Conservation (phyloP, 2,888 invertebrate genomes). For the Oithona nana region DNA sequence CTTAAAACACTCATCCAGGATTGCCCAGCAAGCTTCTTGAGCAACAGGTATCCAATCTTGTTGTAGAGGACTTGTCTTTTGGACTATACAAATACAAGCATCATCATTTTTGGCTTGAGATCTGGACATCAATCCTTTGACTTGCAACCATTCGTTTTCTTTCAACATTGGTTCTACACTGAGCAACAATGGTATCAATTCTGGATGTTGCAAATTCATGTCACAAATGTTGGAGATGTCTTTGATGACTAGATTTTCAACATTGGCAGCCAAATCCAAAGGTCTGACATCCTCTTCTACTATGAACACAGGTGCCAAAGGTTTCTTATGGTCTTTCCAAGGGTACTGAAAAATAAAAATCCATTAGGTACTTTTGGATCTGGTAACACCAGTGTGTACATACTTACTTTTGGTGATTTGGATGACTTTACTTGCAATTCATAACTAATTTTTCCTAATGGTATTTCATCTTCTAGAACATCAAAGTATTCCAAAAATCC, state of each 20-base stretch:
- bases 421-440: not conserved
- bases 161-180: not conserved
- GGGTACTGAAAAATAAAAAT: too few relatives aligned
- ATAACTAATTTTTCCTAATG: not conserved
- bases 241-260: not conserved
- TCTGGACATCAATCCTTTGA: not conserved
- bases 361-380: too few relatives aligned
- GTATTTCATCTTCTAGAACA: conserved; percentile 2
- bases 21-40: not conserved
- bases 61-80: not conserved
- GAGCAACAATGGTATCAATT: not conserved
- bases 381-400: too few relatives aligned
- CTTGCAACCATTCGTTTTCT: not conserved
- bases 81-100: not conserved
- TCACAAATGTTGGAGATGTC: not conserved
- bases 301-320: not conserved
- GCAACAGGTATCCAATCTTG: not conserved
- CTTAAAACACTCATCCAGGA: too few relatives aligned
- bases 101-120: not conserved
- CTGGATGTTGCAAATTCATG: not conserved
- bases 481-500: conserved; percentile 1
- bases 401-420: not conserved
- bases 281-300: not conserved
- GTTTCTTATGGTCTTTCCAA: not conserved
- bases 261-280: not conserved